phyloP scores from a whole-genome alignment of 2,113 vertebrate species.

The Corythornis cristatus region DNA sequence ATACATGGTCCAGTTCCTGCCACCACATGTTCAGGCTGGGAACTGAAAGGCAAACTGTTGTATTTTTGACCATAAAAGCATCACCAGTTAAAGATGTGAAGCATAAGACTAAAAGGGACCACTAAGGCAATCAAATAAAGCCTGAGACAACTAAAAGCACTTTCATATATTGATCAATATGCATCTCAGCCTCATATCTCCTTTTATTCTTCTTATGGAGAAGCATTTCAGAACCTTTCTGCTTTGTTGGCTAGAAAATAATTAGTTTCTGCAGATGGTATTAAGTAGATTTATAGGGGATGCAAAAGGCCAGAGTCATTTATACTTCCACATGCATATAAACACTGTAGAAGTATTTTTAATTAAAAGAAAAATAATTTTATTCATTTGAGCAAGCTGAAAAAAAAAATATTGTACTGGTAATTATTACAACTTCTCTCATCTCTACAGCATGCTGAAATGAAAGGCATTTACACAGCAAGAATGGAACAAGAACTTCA shows the following conservation, averaged over 20 bases:
- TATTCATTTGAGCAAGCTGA: background rate
- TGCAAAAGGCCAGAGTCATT: background rate
- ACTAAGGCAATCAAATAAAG: background rate
- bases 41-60: background rate
- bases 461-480: background rate
- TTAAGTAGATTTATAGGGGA: background rate
- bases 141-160: background rate
- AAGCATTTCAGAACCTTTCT: background rate
- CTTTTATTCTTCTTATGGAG: background rate
- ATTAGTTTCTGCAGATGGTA: background rate
- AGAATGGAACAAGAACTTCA: background rate
- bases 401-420: background rate
- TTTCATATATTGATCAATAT: background rate
- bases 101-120: background rate
- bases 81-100: background rate
- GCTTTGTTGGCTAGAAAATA: background rate
- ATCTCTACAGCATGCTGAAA: background rate
- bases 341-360: background rate
- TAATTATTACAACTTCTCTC: background rate
- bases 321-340: background rate
- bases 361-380: background rate
- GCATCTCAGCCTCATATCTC: background rate
- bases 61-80: background rate
- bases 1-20: background rate
- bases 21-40: background rate